Evolutionary conservation across 2,113 vertebrate species (phyloP).

Genomic region (Nanorana parkeri): DNA sequence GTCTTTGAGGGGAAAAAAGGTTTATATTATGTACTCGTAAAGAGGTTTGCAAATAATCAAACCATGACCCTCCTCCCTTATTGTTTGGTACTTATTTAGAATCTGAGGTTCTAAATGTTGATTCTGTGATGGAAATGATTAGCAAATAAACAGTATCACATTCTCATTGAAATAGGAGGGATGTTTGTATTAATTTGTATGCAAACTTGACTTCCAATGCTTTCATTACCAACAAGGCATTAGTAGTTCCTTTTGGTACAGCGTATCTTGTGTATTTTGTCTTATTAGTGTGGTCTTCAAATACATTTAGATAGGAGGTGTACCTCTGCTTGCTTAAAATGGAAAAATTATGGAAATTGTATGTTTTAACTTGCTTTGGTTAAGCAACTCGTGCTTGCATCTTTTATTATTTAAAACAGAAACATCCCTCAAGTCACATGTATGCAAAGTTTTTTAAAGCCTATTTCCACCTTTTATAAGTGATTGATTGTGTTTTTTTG

Average conservation of each 20-base stretch:
- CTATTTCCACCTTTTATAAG: too few relatives aligned
- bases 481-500: too few relatives aligned
- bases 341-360: too few relatives aligned
- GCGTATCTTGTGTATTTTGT: neutral
- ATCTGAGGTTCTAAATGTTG: neutral
- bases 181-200: neutral
- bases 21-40: constrained; percentile 57
- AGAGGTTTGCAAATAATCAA: constrained; percentile 50
- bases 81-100: neutral
- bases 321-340: too few relatives aligned
- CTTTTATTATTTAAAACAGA: too few relatives aligned
- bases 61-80: neutral
- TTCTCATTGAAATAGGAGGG: neutral
- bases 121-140: neutral
- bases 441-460: too few relatives aligned
- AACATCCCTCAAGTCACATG: too few relatives aligned
- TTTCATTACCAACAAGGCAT: neutral
- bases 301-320: too few relatives aligned
- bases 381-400: too few relatives aligned
- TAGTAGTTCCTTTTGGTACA: neutral
- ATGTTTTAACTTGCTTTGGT: too few relatives aligned
- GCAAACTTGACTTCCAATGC: neutral
- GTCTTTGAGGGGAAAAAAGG: constrained; percentile 43
- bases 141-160: neutral
- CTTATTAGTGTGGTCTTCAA: neutral